Evolutionary conservation across 2,888 invertebrate species (phyloP).

Genomic region (Ptychoptera albimana): DNA sequence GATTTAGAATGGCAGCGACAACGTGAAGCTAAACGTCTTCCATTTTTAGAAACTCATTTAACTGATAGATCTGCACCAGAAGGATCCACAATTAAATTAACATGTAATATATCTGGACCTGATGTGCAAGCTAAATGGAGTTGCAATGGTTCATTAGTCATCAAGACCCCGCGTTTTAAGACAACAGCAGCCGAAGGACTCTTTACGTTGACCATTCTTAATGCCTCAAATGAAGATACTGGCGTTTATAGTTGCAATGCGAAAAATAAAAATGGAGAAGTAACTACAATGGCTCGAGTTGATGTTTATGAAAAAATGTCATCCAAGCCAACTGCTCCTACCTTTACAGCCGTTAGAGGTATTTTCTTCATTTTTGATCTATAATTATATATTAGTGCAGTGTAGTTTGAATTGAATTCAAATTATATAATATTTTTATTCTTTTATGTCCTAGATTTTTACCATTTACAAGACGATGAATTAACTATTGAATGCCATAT

Average conservation of each 20-base stretch:
- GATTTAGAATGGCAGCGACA: constrained; percentile 29
- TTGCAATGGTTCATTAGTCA: constrained; percentile 42
- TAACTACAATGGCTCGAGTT: constrained; percentile 53
- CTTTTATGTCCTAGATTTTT: no score
- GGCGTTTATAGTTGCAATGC: constrained; percentile 55
- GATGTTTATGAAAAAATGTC: constrained; percentile 59
- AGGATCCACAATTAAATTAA: constrained; percentile 58
- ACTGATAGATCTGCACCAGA: constrained; percentile 60
- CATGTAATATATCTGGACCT: constrained; percentile 60
- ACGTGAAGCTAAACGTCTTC: constrained; percentile 25
- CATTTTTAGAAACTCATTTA: constrained; percentile 35
- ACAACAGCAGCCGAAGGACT: constrained; percentile 40
- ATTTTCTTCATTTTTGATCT: constrained; percentile 26
- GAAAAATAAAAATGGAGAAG: constrained; percentile 55
- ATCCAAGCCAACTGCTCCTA: constrained; percentile 52
- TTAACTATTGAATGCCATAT: constrained; percentile 38
- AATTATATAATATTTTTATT: no score
- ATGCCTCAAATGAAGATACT: constrained; percentile 41
- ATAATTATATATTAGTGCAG: neutral
- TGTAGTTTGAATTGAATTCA: neutral
- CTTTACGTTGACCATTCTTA: constrained; percentile 37
- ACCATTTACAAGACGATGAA: constrained; percentile 37
- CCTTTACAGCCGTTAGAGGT: constrained; percentile 50
- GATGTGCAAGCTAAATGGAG: constrained; percentile 60
- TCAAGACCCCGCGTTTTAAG: constrained; percentile 27